Evolutionary conservation across 2,888 invertebrate species (phyloP), one percentile per base, ranked within the genome.

Genomic region (Cosmopolites sordidus): DNA sequence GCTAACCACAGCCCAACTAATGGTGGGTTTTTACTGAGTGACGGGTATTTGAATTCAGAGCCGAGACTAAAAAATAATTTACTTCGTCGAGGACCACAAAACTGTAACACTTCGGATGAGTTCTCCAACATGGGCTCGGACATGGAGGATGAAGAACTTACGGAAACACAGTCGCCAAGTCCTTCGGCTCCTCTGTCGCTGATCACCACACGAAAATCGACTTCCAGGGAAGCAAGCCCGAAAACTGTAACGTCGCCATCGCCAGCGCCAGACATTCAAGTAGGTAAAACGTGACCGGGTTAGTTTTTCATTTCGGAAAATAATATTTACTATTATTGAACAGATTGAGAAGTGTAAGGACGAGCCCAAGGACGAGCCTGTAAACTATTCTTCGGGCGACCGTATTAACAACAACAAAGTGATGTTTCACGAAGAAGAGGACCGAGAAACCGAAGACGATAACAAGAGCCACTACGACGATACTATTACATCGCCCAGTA

Each of bases 111-210:
- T 76, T 86, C 82, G 60, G 86, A 75, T 75, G 86, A 82, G 71
- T 85, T 75, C 67, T 86, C 83, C 2, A 83, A 82, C 61, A 78
- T 77, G 41, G 82, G 81, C 4, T 83, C 83, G 15, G 89, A 89
- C 67, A 71, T 83, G 58, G 84, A 84, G 58, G 86, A 87, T 55
- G 87, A 87, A 59, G 83, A 81, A 51, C 78, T 76, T 48, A 65
- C 58, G 30, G 73, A 74, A 44, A 79, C 63, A 17, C 81, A 81
- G 48, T 78, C 84, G 51, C 79, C 83, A 5, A 84, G 83, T 64
- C 86, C 87, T 9, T 82, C 81, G 57, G 79, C 83, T 39, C 88
- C 87, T 15, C 74, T 87, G 1, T 87, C 87, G 1, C 71, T 87
- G 56, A 87, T 86, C 40, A 87, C 84, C 4, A 79, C 76, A 17